phyloP scores from a whole-genome alignment of 2,113 vertebrate genomes.

The Lanius collurio region DNA sequence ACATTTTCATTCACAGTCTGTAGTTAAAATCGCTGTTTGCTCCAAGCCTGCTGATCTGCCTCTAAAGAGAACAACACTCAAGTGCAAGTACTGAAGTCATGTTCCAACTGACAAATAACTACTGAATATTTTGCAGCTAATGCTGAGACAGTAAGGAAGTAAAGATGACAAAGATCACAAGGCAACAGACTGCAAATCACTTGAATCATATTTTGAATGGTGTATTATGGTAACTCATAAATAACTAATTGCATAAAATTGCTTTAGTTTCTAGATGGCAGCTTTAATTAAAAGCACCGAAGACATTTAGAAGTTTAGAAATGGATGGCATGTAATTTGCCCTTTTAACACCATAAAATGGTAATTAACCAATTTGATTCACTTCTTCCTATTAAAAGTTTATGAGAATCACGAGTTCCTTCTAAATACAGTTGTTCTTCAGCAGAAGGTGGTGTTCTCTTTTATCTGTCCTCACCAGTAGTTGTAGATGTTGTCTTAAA shows the following conservation, averaged over 20 bases:
- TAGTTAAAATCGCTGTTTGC: slow-evolving; percentile 8
- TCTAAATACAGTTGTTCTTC: slow-evolving; percentile 71
- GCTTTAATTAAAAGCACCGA: slow-evolving; percentile 79
- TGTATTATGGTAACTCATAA: slow-evolving; percentile 79
- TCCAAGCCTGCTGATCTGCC: background rate
- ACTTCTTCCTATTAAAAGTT: slow-evolving; percentile 81
- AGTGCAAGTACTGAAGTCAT: background rate
- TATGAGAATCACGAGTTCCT: slow-evolving; percentile 70
- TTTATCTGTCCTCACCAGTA: slow-evolving; percentile 57
- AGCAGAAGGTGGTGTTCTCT: slow-evolving; percentile 67
- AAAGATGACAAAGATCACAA: slow-evolving; percentile 67
- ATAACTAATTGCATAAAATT: slow-evolving; percentile 83
- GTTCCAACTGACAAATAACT: slow-evolving; percentile 28
- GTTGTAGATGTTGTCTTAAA: slow-evolving; percentile 47
- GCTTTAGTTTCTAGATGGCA: slow-evolving; percentile 77
- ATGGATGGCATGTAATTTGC: slow-evolving; percentile 79
- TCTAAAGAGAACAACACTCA: background rate
- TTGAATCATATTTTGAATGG: slow-evolving; percentile 75
- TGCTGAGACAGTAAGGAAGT: slow-evolving; percentile 11
- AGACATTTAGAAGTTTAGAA: slow-evolving; percentile 81
- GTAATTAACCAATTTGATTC: slow-evolving; percentile 82
- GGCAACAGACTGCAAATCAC: slow-evolving; percentile 72
- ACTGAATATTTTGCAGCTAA: background rate
- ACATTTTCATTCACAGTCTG: background rate
- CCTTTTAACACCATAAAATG: slow-evolving; percentile 80